phyloP scores from a whole-genome alignment of 2,113 vertebrate genomes.

The Shinisaurus crocodilurus region DNA sequence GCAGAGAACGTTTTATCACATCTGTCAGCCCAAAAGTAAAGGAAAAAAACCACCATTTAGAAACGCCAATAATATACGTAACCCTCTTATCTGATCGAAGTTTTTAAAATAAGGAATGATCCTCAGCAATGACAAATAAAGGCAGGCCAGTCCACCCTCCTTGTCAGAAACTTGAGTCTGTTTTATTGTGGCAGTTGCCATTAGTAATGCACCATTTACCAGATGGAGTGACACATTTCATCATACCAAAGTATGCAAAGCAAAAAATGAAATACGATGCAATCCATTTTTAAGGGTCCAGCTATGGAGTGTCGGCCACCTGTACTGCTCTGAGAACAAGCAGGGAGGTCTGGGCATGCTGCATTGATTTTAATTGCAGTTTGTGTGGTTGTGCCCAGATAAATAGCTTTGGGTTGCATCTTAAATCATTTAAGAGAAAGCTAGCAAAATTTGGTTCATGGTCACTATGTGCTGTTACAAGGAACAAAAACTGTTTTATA shows the following conservation, averaged over 20 bases:
- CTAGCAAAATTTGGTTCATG: not conserved
- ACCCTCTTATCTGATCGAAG: not conserved
- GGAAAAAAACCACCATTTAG: not conserved
- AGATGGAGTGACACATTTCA: too few species aligned
- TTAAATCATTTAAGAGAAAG: not conserved
- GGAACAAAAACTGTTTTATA: not conserved
- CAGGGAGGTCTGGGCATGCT: not conserved
- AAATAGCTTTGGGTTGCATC: not conserved
- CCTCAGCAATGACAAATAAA: not conserved
- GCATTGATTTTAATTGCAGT: not conserved
- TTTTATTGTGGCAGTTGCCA: not conserved
- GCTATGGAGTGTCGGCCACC: not conserved
- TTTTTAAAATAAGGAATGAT: not conserved
- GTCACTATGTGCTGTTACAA: not conserved
- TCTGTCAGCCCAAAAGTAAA: not conserved
- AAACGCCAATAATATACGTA: not conserved
- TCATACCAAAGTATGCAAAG: not conserved
- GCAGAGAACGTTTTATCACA: slow-evolving; percentile 17
- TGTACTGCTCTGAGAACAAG: not conserved
- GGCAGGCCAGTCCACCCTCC: not conserved
- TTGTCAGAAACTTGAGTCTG: not conserved
- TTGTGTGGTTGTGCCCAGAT: not conserved
- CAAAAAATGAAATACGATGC: not conserved
- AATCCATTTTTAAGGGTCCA: not conserved
- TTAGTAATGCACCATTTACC: not conserved